Conservation (phyloP, 2,113 vertebrate species). For the Noturus placidus region DNA sequence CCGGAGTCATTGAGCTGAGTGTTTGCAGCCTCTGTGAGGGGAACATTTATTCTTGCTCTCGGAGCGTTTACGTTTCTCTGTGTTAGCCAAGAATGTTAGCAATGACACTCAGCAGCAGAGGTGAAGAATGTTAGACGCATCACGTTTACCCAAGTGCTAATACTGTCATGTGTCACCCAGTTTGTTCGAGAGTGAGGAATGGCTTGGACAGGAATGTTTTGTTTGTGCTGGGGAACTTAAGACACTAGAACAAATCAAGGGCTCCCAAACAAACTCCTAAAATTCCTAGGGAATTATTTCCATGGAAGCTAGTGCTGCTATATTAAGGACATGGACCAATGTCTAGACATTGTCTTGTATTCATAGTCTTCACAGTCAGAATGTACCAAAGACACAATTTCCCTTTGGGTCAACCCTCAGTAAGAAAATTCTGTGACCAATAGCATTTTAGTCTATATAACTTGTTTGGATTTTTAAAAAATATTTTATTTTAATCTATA, state of each 20-base stretch:
- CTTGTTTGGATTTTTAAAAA: neutral
- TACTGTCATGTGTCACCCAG: neutral
- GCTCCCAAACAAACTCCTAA: neutral
- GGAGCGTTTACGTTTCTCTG: neutral
- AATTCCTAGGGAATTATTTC: neutral
- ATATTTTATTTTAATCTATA: neutral
- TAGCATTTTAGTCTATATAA: neutral
- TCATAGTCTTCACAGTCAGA: neutral
- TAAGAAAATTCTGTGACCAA: neutral
- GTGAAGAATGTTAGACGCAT: neutral
- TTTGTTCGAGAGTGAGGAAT: conserved; percentile 4
- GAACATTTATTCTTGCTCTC: neutral
- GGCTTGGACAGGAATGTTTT: neutral
- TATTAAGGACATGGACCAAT: neutral
- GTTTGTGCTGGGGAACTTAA: conserved; percentile 9
- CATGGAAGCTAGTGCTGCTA: neutral
- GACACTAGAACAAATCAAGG: neutral
- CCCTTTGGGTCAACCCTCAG: neutral
- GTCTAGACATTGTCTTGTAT: neutral
- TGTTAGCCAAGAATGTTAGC: conserved; percentile 6
- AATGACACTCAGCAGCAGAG: neutral
- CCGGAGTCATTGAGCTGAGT: neutral
- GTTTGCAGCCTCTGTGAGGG: neutral
- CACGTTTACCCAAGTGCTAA: neutral
- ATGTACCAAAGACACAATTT: neutral